phyloP scores from a whole-genome alignment of 2,113 vertebrate species.

The Neolamprologus longior region DNA sequence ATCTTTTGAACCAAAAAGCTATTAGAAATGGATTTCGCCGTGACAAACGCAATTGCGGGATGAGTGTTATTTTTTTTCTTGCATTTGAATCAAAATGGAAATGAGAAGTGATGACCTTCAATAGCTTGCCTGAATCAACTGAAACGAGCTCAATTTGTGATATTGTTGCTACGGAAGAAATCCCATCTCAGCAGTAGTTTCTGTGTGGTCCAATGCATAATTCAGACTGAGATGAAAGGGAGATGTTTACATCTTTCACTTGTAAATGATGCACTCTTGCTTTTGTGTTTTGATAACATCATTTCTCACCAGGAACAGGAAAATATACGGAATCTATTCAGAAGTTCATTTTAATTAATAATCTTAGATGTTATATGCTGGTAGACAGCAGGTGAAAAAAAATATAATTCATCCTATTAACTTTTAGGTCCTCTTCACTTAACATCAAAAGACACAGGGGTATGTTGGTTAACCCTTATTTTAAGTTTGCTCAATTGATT shows the following conservation, averaged over 20 bases:
- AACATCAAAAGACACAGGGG: background rate
- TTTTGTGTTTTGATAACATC: background rate
- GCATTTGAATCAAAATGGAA: conserved; percentile 58
- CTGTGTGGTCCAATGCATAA: conserved; percentile 22
- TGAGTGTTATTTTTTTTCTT: conserved; percentile 1
- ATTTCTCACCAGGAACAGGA: background rate
- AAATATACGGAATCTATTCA: background rate
- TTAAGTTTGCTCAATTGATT: conserved; percentile 4
- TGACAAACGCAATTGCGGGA: conserved; percentile 9
- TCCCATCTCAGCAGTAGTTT: conserved; percentile 35
- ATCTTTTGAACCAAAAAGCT: conserved; percentile 16
- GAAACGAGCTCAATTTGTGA: conserved; percentile 37
- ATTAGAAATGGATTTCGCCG: conserved; percentile 39
- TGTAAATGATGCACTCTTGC: conserved; percentile 21
- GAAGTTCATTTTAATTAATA: conserved; percentile 20
- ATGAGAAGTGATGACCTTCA: conserved; percentile 52
- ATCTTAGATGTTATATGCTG: background rate
- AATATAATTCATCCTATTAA: background rate
- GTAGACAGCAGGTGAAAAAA: background rate
- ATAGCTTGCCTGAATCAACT: conserved; percentile 20
- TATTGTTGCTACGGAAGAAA: conserved; percentile 30
- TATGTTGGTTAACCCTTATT: conserved; percentile 17
- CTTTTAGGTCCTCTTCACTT: background rate
- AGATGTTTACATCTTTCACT: conserved; percentile 47
- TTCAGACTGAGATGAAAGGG: conserved; percentile 37